Evolutionary conservation across 2,888 invertebrate species (phyloP), one percentile per base, ranked within the genome.

Genomic region (Tetanocera ferruginea): DNA sequence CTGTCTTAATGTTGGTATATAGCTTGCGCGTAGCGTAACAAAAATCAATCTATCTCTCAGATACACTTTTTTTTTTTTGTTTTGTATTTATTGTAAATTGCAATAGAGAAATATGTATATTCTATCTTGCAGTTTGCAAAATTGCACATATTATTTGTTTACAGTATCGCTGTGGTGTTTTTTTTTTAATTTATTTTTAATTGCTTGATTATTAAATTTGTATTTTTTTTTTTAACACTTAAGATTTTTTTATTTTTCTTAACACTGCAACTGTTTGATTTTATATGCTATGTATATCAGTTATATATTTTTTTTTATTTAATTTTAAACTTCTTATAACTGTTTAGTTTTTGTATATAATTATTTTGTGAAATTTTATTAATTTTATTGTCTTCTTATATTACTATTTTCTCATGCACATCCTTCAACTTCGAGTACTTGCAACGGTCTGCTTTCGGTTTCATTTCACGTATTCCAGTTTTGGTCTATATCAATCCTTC

Each of bases 301-400:
- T n/a, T n/a, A n/a, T n/a, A n/a, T n/a, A n/a, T 62, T 23, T 87
- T 87, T 85, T 85, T 86, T 87, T 87, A 87, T 87, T 86, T 80
- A 86, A 87, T 86, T 87, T 62, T 62, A 0, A 25, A 6, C 3
- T 34, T 34, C 9, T n/a, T 17, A 4, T 66, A 1, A 5, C 37
- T 14, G 37, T 31, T 28, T 37, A 3, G 1, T 66, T 66, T 66
- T 34, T 62, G 3, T 19, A 52, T 34, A 34, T 64, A 1, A 17
- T 64, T 34, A 11, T 37, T 34, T 66, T 66, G n/a, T 19, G n/a
- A 9, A 34, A n/a, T 34, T 66, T 66, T n/a, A 28, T 17, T 14
- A 37, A n/a, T 34, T 34, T 66, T n/a, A n/a, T n/a, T n/a, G n/a
- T n/a, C n/a, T n/a, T 28, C 31, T 37, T 34, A 66, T 3, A 9